Evolutionary conservation across 2,888 invertebrate genomes (phyloP).

Genomic region (Melanostoma scalare): DNA sequence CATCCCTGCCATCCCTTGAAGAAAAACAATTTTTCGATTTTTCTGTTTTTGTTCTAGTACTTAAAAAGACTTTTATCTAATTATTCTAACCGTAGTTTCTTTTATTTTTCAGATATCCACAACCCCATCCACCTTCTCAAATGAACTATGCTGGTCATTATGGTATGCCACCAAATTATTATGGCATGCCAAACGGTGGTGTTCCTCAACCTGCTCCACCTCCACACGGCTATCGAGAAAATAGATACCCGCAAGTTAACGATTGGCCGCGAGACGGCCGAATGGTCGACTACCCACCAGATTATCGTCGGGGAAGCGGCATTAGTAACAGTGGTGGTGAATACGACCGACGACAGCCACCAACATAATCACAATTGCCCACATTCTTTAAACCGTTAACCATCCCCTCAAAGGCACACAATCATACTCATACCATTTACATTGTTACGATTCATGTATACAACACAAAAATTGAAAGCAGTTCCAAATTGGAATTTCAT

Average conservation of each 20-base stretch:
- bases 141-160: slow-evolving; percentile 79
- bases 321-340: slow-evolving; percentile 78
- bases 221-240: slow-evolving; percentile 82
- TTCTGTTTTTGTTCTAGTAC: too few relatives aligned
- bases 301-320: slow-evolving; percentile 82
- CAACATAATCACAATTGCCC: slow-evolving; percentile 73
- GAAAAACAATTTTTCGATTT: too few relatives aligned
- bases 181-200: slow-evolving; percentile 80
- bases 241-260: slow-evolving; percentile 81
- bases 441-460: slow-evolving; percentile 66
- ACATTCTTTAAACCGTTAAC: neutral
- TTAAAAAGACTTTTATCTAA: too few relatives aligned
- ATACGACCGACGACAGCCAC: slow-evolving; percentile 79
- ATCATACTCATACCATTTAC: slow-evolving; percentile 48
- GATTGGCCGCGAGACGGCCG: slow-evolving; percentile 78
- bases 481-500: slow-evolving; percentile 64
- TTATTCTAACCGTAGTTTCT: neutral
- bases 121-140: slow-evolving; percentile 76
- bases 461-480: slow-evolving; percentile 40
- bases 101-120: slow-evolving; percentile 77
- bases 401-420: neutral
- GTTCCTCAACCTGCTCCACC: slow-evolving; percentile 77
- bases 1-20: too few relatives aligned
- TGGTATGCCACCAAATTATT: slow-evolving; percentile 80
- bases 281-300: slow-evolving; percentile 83